Conservation (phyloP, 1,140 invertebrate species). For the Lanistes nyassanus region DNA sequence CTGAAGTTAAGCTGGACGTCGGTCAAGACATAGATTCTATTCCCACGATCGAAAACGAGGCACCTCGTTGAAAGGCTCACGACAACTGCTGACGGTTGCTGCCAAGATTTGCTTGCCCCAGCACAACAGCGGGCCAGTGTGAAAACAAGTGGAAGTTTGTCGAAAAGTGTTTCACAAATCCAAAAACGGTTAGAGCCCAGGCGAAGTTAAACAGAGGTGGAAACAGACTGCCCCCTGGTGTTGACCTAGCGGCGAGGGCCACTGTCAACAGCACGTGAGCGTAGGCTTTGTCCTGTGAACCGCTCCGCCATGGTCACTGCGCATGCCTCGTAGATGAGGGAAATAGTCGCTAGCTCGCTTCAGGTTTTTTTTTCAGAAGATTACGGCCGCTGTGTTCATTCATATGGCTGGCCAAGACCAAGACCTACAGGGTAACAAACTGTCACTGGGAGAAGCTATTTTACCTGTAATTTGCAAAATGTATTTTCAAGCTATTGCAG, state of each 20-base stretch:
- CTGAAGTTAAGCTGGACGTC: too few relatives aligned
- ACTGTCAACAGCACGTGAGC: slow-evolving; percentile 3
- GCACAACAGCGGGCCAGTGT: slow-evolving; percentile 20
- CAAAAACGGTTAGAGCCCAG: slow-evolving; percentile 28
- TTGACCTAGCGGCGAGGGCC: neutral
- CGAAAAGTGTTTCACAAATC: slow-evolving; percentile 30
- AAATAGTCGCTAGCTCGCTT: slow-evolving; percentile 9
- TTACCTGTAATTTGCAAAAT: too few relatives aligned
- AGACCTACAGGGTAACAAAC: too few relatives aligned
- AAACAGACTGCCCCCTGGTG: slow-evolving; percentile 5
- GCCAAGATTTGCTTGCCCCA: slow-evolving; percentile 15
- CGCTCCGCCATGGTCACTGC: slow-evolving; percentile 11
- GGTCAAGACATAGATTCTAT: too few relatives aligned
- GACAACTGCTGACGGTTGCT: neutral
- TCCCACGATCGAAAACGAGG: too few relatives aligned
- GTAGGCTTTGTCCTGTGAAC: neutral
- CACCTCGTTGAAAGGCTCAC: neutral
- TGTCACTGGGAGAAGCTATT: too few relatives aligned
- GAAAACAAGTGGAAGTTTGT: slow-evolving; percentile 33
- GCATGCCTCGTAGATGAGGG: slow-evolving; percentile 5
- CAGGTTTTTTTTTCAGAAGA: neutral
- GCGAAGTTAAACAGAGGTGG: slow-evolving; percentile 21
- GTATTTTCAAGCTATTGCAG: too few relatives aligned
- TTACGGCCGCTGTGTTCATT: too few relatives aligned
- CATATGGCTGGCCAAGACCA: too few relatives aligned